phyloP scores from a whole-genome alignment of 2,113 vertebrate genomes.

The Myiopsitta monachus region DNA sequence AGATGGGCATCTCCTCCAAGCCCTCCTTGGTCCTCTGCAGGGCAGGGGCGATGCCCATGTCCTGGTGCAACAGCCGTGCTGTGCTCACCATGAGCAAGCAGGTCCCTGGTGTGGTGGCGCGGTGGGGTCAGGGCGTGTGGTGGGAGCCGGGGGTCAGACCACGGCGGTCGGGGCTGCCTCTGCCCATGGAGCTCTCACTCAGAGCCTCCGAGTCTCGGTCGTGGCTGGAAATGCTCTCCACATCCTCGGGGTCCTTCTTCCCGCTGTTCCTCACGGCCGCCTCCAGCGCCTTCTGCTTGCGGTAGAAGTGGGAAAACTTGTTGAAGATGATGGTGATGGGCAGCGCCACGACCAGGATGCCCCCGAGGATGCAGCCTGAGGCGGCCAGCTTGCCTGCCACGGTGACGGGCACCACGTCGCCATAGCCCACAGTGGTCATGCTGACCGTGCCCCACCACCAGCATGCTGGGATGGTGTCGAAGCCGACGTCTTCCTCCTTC shows the following conservation, averaged over 20 bases:
- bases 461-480: conserved; percentile 95
- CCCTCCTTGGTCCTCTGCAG: not conserved
- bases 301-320: conserved; percentile 98
- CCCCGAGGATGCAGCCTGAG: conserved; percentile 92
- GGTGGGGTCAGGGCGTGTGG: not conserved
- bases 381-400: conserved; percentile 92
- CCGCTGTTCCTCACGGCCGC: conserved; percentile 88
- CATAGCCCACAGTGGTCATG: conserved; percentile 98
- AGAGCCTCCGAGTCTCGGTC: conserved; percentile 58
- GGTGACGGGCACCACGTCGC: conserved; percentile 92
- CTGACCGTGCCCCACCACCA: conserved; percentile 99
- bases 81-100: rapidly evolving
- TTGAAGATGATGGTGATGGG: conserved; percentile 99
- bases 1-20: not conserved
- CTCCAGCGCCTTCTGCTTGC: conserved; percentile 92
- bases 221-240: conserved; percentile 51
- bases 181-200: conserved; percentile 66
- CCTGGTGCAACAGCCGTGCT: not conserved
- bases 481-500: conserved; percentile 89
- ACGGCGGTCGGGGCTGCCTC: conserved; percentile 3
- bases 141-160: not conserved
- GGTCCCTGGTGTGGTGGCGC: not conserved
- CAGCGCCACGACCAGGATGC: conserved; percentile 92
- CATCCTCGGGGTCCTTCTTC: conserved; percentile 22
- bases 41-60: not conserved